Evolutionary conservation across 2,888 invertebrate genomes (phyloP).

Genomic region (Caenorhabditis plicata): DNA sequence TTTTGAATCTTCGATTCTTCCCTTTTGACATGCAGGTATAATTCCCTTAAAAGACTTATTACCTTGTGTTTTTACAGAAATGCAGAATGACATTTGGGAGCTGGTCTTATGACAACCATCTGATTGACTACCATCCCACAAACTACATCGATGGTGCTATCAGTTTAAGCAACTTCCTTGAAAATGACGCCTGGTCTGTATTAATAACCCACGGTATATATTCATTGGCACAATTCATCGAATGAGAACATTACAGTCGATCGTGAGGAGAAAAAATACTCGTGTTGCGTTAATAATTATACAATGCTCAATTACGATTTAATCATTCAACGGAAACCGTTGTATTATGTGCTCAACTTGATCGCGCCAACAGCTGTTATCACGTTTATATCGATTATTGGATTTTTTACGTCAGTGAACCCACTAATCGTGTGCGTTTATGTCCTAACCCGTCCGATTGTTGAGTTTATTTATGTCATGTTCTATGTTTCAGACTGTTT

Average conservation of each 20-base stretch:
- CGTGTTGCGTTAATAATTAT: conserved; percentile 39
- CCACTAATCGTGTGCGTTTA: conserved; percentile 24
- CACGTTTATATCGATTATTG: conserved; percentile 65
- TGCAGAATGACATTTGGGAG: conserved; percentile 41
- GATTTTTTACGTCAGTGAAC: conserved; percentile 65
- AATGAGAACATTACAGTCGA: conserved; percentile 21
- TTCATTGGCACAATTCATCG: too few relatives aligned
- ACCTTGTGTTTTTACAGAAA: conserved; percentile 9
- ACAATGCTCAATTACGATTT: conserved; percentile 31
- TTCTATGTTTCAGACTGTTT: conserved; percentile 8
- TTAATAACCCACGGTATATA: conserved; percentile 27
- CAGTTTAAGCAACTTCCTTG: conserved; percentile 36
- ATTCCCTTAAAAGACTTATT: background rate
- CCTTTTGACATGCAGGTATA: conserved; percentile 39
- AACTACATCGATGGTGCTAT: conserved; percentile 15
- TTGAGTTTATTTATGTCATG: too few relatives aligned
- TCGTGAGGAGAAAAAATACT: conserved; percentile 35
- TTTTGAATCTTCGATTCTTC: conserved; percentile 31
- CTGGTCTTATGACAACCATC: conserved; percentile 39
- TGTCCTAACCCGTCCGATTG: too few relatives aligned
- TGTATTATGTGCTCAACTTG: conserved; percentile 61
- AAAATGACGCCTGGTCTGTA: conserved; percentile 43
- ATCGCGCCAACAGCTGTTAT: conserved; percentile 67
- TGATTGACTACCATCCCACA: conserved; percentile 33
- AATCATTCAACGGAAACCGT: conserved; percentile 41